Percentiles rank a stretch among this genome's conserved stretches.
phyloP scores from a whole-genome alignment of 2,888 invertebrate species.

The Chaetogeoica ovagalla region DNA sequence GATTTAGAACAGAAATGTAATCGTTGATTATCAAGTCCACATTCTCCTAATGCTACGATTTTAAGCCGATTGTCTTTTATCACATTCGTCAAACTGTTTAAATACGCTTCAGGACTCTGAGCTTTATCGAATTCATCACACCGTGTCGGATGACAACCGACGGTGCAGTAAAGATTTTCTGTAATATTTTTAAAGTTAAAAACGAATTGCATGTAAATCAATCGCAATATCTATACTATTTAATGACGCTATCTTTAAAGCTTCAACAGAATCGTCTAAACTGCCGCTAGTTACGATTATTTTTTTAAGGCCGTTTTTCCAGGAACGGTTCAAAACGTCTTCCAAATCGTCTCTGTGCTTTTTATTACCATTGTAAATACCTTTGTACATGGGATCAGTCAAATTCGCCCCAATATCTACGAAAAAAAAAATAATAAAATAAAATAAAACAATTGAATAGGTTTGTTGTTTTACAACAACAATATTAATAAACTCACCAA shows the following conservation, averaged over 20 bases:
- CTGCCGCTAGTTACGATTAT: slow-evolving; percentile 89
- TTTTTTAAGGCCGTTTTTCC: slow-evolving; percentile 77
- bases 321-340: slow-evolving; percentile 75
- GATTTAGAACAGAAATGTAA: slow-evolving; percentile 86
- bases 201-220: neutral
- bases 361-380: slow-evolving; percentile 78
- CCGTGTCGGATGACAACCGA: slow-evolving; percentile 93
- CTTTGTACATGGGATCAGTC: slow-evolving; percentile 87
- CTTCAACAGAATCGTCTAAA: slow-evolving; percentile 74
- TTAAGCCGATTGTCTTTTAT: slow-evolving; percentile 70
- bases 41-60: slow-evolving; percentile 91
- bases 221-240: slow-evolving; percentile 14
- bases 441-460: neutral
- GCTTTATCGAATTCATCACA: slow-evolving; percentile 78
- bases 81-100: slow-evolving; percentile 69
- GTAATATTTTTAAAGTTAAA: slow-evolving; percentile 57
- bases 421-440: too few relatives aligned
- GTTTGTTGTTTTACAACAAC: neutral
- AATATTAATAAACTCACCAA: slow-evolving; percentile 14
- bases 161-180: slow-evolving; percentile 82
- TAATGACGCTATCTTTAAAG: slow-evolving; percentile 64
- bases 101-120: slow-evolving; percentile 71
- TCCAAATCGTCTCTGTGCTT: slow-evolving; percentile 84
- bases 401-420: slow-evolving; percentile 86
- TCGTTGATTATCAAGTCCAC: slow-evolving; percentile 92